phyloP scores from a whole-genome alignment of 2,888 invertebrate species.

The Galerucella nymphaeae region DNA sequence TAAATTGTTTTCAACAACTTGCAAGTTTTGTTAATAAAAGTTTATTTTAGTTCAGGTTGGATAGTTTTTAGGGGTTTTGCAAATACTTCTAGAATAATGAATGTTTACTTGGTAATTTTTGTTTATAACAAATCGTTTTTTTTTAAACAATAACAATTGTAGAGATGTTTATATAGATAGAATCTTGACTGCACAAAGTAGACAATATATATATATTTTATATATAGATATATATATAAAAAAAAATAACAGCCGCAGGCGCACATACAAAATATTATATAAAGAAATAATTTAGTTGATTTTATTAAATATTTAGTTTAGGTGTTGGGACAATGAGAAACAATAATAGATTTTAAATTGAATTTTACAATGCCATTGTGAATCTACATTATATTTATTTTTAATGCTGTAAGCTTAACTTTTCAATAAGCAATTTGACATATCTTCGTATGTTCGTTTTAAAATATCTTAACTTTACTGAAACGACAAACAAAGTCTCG shows the following conservation, averaged over 20 bases:
- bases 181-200: slow-evolving; percentile 63
- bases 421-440: slow-evolving; percentile 50
- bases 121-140: slow-evolving; percentile 58
- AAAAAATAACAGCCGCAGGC: slow-evolving; percentile 26
- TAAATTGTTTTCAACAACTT: slow-evolving; percentile 45
- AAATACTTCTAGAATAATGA: slow-evolving; percentile 58
- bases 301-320: slow-evolving; percentile 55
- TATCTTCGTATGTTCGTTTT: slow-evolving; percentile 33
- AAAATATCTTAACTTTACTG: slow-evolving; percentile 23
- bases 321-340: slow-evolving; percentile 59
- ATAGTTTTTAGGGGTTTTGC: slow-evolving; percentile 61
- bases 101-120: slow-evolving; percentile 52
- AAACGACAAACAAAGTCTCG: slow-evolving; percentile 21
- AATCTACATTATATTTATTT: slow-evolving; percentile 53
- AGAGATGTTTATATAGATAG: slow-evolving; percentile 51
- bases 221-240: slow-evolving; percentile 46
- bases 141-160: slow-evolving; percentile 39
- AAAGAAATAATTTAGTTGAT: slow-evolving; percentile 47
- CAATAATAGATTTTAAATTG: slow-evolving; percentile 52
- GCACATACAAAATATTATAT: slow-evolving; percentile 38
- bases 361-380: slow-evolving; percentile 52
- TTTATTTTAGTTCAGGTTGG: slow-evolving; percentile 56
- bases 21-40: slow-evolving; percentile 34
- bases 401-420: slow-evolving; percentile 54
- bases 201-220: slow-evolving; percentile 56